Evolutionary conservation across 2,113 vertebrate species (phyloP).

Genomic region (Cyprinodon brontotheroides): DNA sequence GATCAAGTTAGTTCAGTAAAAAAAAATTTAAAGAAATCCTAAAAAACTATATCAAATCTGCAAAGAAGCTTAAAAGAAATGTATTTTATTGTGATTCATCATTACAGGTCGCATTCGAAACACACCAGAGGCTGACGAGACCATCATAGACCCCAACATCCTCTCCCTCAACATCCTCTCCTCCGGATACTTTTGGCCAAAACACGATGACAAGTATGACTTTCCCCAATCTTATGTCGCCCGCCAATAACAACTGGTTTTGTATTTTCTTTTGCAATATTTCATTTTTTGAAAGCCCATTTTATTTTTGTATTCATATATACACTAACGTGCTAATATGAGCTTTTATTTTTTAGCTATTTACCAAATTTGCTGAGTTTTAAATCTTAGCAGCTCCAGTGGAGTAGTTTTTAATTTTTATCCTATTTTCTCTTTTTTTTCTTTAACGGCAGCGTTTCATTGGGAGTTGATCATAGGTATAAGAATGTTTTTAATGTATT

Average conservation of each 20-base stretch:
- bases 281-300: not conserved
- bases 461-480: constrained; percentile 95
- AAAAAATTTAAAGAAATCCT: not conserved
- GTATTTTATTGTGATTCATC: constrained; percentile 14
- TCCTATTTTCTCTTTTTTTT: constrained; percentile 58
- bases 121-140: constrained; percentile 94
- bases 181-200: constrained; percentile 87
- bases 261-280: not conserved
- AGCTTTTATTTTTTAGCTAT: constrained; percentile 27
- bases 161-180: constrained; percentile 97
- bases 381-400: constrained; percentile 43
- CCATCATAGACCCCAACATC: constrained; percentile 96
- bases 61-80: not conserved
- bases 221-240: no score
- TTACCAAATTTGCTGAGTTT: constrained; percentile 36
- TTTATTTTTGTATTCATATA: not conserved
- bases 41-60: not conserved
- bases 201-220: constrained; percentile 91
- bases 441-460: constrained; percentile 84
- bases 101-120: constrained; percentile 92
- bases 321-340: not conserved
- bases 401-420: constrained; percentile 48
- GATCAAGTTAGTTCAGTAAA: not conserved
- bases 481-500: constrained; percentile 37
- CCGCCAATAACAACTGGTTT: not conserved